Base-by-base conservation (phyloP, 2,113 vertebrate genomes). In the Morone saxatilis region DNA sequence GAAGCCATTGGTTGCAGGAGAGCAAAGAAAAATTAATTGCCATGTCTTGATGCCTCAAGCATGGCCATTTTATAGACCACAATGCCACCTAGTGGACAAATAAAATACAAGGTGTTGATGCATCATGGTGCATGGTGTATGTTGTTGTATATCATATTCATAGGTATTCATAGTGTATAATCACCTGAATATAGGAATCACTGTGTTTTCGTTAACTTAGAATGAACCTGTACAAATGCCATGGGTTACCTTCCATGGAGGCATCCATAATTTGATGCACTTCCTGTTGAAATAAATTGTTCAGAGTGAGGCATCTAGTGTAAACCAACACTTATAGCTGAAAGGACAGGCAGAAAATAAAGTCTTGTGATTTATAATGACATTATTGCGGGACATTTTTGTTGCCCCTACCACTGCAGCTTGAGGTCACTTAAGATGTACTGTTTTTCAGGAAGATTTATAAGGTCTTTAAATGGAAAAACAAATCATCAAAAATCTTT, bases 81-180 rank as follows among this genome's bases (percentile, higher is more conserved):
- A 86, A 1, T 87, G 92, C 91, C 93, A 81, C 65, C 94, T 95
- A 86, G 88, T 93, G 94, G 87, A 16, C 41, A 78, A 43, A 59
- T 50, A 48, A 17, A 70, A 43, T 25, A 22, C 3, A 2, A 43
- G 31, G 40, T 76, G 5, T 36, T 1, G 1, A 50, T 57, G 61
- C 45, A 4, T n/a, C 11, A 8, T 36, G 9, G 31, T 31, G 2
- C 31, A 31, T 4, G 31, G 31, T 31, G 31, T 31, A 31, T 31
- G 31, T 31, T 31, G 31, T 31, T 31, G 1, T 31, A 31, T 31
- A 31, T 31, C 31, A 31, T 31, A 31, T 25, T 25, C 25, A 25
- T 25, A 25, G 25, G 25, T 31, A 31, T 31, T 31, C 31, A 31
- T 31, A 31, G 31, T 31, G 31, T 31, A 31, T 31, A 31, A 31